Evolutionary conservation across 2,113 vertebrate genomes (phyloP).

Genomic region (Varanus komodoensis): DNA sequence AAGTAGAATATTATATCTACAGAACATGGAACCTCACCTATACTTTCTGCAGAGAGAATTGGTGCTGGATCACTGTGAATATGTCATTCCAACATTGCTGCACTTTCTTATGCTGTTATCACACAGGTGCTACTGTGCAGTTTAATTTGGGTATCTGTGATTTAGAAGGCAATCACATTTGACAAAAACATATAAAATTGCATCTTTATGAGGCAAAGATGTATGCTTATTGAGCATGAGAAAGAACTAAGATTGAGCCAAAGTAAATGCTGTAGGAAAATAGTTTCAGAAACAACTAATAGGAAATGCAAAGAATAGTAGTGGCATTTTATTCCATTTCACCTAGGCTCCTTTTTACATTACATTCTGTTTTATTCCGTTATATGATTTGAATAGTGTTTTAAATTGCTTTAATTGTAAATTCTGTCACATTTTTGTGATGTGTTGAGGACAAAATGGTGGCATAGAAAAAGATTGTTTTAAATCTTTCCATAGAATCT

Average conservation of each 20-base stretch:
- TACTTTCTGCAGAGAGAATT: neutral
- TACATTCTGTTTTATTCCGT: neutral
- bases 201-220: neutral
- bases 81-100: too few species aligned
- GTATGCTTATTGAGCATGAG: neutral
- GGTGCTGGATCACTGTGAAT: neutral
- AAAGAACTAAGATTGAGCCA: neutral
- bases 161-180: neutral
- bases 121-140: neutral
- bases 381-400: neutral
- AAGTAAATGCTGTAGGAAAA: neutral
- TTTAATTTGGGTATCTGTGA: neutral
- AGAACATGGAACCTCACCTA: neutral
- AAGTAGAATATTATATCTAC: neutral
- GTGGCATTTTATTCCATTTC: neutral
- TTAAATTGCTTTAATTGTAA: neutral
- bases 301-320: neutral
- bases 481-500: neutral
- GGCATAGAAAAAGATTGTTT: neutral
- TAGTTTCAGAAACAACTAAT: neutral
- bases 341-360: neutral
- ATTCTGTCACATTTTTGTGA: neutral
- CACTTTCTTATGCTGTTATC: neutral
- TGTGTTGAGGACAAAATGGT: neutral
- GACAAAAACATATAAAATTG: neutral